Percentiles rank a stretch among this genome's conserved stretches.
These are phyloP conservation scores for Pampus argenteus DNA, from an alignment of 2,797 vertebrate species.

Conservation along the genomic window DNA sequence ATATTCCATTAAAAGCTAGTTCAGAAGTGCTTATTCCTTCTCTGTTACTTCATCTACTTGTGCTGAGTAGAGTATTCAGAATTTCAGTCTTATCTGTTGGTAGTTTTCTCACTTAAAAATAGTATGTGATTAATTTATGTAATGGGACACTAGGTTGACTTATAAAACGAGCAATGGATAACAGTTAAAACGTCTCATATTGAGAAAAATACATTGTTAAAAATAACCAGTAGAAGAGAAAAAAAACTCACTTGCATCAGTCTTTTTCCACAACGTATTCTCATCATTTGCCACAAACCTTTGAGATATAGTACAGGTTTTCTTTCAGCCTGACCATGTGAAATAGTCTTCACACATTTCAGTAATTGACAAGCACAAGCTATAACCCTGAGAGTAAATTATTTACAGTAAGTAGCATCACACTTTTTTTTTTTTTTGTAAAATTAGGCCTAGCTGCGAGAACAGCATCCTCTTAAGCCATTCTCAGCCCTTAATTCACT, in stretches of 20 bases:
- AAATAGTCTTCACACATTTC: conserved; percentile 18
- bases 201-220: neutral
- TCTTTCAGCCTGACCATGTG: conserved; percentile 1
- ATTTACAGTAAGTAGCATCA: conserved; percentile 57
- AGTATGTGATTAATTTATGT: conserved; percentile 22
- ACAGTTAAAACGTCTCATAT: neutral
- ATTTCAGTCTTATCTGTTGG: conserved; percentile 26
- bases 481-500: conserved; percentile 65
- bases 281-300: neutral
- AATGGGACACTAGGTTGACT: neutral
- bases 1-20: conserved; percentile 68
- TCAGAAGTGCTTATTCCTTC: conserved; percentile 55
- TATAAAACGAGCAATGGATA: neutral
- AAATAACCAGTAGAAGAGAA: neutral
- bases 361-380: conserved; percentile 32
- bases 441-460: conserved; percentile 39
- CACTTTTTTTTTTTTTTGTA: conserved; percentile 19
- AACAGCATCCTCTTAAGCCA: conserved; percentile 42
- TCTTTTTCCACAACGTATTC: neutral
- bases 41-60: conserved; percentile 39
- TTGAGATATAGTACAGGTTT: neutral
- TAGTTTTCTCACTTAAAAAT: conserved; percentile 32
- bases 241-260: neutral
- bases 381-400: conserved; percentile 25
- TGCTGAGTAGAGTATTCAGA: conserved; percentile 20